Conservation (phyloP, 2,797 vertebrate genomes). For the Pyrocephalus nanus region DNA sequence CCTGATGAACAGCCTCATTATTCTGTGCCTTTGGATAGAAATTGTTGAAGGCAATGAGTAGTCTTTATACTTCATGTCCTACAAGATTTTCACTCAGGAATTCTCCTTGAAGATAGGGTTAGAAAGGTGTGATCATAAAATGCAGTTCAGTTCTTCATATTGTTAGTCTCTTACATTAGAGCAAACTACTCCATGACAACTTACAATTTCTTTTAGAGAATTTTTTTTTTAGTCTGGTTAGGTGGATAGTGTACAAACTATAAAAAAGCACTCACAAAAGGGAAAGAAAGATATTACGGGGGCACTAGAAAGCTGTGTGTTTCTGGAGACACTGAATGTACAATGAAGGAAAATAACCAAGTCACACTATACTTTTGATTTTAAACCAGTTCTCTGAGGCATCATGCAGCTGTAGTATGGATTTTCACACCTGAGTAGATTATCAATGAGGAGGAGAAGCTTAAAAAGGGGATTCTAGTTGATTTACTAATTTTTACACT, state of each 20-base stretch:
- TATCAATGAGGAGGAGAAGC: accelerated
- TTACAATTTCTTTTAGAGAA: neutral
- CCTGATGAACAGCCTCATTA: neutral
- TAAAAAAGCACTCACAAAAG: neutral
- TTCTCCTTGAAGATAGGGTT: neutral
- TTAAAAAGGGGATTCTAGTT: neutral
- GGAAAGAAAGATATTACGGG: neutral
- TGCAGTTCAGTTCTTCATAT: neutral
- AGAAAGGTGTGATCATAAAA: neutral
- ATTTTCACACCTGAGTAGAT: neutral
- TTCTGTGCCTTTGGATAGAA: neutral
- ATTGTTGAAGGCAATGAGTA: neutral
- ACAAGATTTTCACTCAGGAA: neutral
- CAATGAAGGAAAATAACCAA: neutral
- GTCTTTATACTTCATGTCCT: neutral
- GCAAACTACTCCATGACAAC: neutral
- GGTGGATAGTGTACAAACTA: neutral
- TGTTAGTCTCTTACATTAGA: neutral
- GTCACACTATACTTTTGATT: neutral
- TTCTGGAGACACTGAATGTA: neutral
- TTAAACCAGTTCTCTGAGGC: neutral
- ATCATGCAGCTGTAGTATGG: neutral
- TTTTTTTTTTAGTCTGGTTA: neutral
- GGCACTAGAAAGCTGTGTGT: accelerated
- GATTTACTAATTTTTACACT: neutral